Base-by-base conservation (phyloP, 2,888 invertebrate species). In the Ectropis crepuscularia region DNA sequence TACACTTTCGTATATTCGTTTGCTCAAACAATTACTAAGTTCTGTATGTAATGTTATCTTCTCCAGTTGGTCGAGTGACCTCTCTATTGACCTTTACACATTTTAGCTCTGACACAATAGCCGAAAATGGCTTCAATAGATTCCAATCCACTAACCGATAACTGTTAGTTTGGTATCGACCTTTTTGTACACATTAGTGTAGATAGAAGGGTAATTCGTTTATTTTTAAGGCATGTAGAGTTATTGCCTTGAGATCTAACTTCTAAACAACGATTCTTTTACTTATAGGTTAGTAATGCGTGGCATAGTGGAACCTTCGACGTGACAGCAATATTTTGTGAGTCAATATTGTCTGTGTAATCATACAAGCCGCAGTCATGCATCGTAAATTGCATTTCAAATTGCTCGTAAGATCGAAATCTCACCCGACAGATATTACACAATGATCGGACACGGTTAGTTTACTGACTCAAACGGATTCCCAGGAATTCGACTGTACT, bases 81-180 rank as follows among this genome's bases (percentile, higher is more conserved):
- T 78, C 72, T 70, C 75, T 86, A 87, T 90, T 90, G 88, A 89
- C 90, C 87, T 73, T 73, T 61, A 73, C 74, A 65, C 78, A 69
- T 79, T 73, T 76, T 78, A 73, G 71, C 73, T 73, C 73, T 83
- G 84, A 83, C 83, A 83, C 82, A 83, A 83, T 82, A 75, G 74
- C 73, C 64, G 71, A 76, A 71, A 77, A 75, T 65, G 72, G 73
- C 65, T 47, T 59, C 37, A 48, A 48, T 53, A 53, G 53, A 53
- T 58, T 48, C 57, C 28, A 41, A 58, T 53, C 66, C 37, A 53
- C 50, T 62, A 63, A 67, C 67, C 65, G 68, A 70, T 72, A 68
- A 60, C 46, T 66, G 51, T 57, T 54, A 57, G 54, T 72, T 67
- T 60, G 61, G 53, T 57, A 65, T 61, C 16, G 59, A 53, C 60